phyloP scores from a whole-genome alignment of 2,797 vertebrate species.

The Kryptolebias ocellatus region DNA sequence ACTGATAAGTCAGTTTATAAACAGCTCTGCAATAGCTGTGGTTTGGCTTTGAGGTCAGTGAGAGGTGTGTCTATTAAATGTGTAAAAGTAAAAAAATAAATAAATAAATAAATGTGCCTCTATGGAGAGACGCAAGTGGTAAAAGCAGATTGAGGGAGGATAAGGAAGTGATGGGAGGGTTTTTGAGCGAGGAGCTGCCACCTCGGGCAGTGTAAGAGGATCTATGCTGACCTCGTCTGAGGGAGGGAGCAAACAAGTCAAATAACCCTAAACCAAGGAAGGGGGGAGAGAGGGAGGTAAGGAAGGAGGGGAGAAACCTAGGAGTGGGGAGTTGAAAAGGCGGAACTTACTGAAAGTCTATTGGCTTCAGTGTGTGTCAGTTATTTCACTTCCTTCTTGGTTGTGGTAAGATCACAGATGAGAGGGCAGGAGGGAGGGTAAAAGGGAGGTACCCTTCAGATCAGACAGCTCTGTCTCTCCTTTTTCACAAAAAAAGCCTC shows the following conservation, averaged over 20 bases:
- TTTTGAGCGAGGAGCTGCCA: constrained; percentile 23
- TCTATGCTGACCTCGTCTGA: constrained; percentile 33
- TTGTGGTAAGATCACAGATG: constrained; percentile 65
- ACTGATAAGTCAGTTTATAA: constrained; percentile 4
- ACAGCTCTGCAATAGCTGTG: constrained; percentile 17
- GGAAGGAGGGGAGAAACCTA: constrained; percentile 50
- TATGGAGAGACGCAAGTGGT: background rate
- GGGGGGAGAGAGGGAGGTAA: constrained; percentile 48
- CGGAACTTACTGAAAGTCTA: constrained; percentile 40
- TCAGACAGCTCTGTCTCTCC: constrained; percentile 33
- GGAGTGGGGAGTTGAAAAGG: constrained; percentile 46
- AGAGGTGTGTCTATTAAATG: constrained; percentile 4
- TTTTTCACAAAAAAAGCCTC: constrained; percentile 65
- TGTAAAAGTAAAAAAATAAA: constrained; percentile 6
- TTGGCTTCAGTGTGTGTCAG: constrained; percentile 79
- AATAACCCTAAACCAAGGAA: constrained; percentile 45
- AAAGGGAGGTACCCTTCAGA: constrained; percentile 73
- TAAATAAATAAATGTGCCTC: constrained; percentile 27
- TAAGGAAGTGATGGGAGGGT: constrained; percentile 31
- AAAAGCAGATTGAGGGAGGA: constrained; percentile 5
- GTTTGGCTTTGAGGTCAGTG: background rate
- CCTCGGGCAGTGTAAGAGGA: constrained; percentile 57
- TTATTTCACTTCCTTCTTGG: constrained; percentile 85
- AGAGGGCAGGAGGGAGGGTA: constrained; percentile 63
- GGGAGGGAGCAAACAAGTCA: constrained; percentile 46